Conservation (phyloP, 2,888 invertebrate species). For the Augochlorella aurata region DNA sequence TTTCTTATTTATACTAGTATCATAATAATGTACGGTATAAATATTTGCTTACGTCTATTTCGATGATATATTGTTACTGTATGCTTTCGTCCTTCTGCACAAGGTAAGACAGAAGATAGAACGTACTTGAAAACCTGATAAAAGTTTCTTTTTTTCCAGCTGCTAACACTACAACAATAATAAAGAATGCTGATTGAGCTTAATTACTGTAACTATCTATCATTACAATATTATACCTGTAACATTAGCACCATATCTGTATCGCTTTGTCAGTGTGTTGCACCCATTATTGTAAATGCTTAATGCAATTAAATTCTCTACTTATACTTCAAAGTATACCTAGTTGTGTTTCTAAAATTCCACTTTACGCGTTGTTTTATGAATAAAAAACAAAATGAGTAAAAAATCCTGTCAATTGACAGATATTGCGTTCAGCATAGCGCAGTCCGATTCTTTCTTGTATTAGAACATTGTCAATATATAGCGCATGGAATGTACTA, state of each 20-base stretch:
- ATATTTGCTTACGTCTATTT: conserved; percentile 68
- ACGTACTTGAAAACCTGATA: conserved; percentile 38
- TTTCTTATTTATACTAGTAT: conserved; percentile 47
- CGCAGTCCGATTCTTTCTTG: not conserved
- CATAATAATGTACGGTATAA: conserved; percentile 63
- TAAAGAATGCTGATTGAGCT: conserved; percentile 50
- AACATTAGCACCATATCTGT: conserved; percentile 71
- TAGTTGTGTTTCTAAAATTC: conserved; percentile 24
- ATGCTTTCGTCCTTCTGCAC: conserved; percentile 34
- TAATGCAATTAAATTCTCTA: conserved; percentile 27
- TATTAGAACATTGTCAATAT: not conserved
- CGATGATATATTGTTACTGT: conserved; percentile 61
- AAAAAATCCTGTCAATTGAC: not conserved
- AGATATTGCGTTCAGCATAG: not conserved
- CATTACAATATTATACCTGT: conserved; percentile 60
- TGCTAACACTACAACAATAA: conserved; percentile 45
- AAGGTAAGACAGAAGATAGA: conserved; percentile 35
- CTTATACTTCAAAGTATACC: conserved; percentile 14
- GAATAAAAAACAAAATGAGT: not conserved
- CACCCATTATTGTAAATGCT: conserved; percentile 26
- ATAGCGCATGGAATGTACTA: conserved; percentile 5
- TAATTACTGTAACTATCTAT: conserved; percentile 58
- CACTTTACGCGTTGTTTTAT: conserved; percentile 18
- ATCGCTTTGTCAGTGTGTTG: conserved; percentile 61
- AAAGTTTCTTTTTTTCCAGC: conserved; percentile 33